A percentile compares a stretch with the other conserved stretches of the same genome.
Evolutionary conservation across 2,888 invertebrate species (phyloP).

Genomic region (Silvanus unidentatus): DNA sequence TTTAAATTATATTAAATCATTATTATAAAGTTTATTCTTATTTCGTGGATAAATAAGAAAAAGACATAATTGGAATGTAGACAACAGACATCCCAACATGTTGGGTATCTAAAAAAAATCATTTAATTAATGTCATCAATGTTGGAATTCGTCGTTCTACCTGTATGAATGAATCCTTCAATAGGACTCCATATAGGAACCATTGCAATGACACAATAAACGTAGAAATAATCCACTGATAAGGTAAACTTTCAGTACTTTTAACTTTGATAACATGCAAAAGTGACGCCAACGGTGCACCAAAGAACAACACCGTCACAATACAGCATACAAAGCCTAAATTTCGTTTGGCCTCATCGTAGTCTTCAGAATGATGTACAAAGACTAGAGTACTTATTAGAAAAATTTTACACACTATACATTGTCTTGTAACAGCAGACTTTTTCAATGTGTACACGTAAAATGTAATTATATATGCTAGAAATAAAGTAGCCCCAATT

Average conservation of each 20-base stretch:
- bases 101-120: constrained; percentile 62
- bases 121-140: constrained; percentile 7
- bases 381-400: constrained; percentile 55
- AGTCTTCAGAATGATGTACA: constrained; percentile 52
- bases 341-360: constrained; percentile 50
- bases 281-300: constrained; percentile 73
- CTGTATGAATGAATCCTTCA: constrained; percentile 73
- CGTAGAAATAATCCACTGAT: constrained; percentile 77
- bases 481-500: constrained; percentile 66
- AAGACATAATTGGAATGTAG: constrained; percentile 67
- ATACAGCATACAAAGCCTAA: constrained; percentile 67
- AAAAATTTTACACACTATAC: constrained; percentile 50
- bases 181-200: constrained; percentile 75
- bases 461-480: constrained; percentile 64
- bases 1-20: constrained; percentile 1
- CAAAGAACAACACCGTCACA: constrained; percentile 73
- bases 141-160: constrained; percentile 46
- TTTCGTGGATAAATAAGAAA: constrained; percentile 66
- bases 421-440: constrained; percentile 57
- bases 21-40: not conserved
- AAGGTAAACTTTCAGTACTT: constrained; percentile 80
- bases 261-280: constrained; percentile 73
- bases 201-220: constrained; percentile 78
- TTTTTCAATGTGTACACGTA: constrained; percentile 70
- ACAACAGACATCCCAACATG: constrained; percentile 67